Evolutionary conservation across 2,113 vertebrate species (phyloP).

Genomic region (Chaenogobius annularis): DNA sequence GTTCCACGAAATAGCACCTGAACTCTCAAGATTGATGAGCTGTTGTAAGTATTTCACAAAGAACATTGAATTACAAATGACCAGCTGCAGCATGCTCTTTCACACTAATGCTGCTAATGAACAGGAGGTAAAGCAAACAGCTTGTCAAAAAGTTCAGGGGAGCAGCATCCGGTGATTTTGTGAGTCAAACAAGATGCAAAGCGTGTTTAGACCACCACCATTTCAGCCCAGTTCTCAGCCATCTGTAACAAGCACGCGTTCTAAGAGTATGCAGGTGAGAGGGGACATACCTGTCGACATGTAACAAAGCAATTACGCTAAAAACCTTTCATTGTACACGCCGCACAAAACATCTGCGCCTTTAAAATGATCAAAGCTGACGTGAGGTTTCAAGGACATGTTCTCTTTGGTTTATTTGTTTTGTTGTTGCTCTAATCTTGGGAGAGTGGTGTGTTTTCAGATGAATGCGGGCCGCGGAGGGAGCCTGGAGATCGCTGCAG

Average conservation of each 20-base stretch:
- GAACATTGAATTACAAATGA: background rate
- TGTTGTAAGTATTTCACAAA: background rate
- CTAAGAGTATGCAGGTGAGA: background rate
- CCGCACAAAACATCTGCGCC: constrained; percentile 17
- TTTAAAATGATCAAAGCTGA: constrained; percentile 58
- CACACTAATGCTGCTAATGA: background rate
- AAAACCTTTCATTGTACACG: constrained; percentile 18
- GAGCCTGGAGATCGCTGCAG: constrained; percentile 70
- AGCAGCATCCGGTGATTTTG: constrained; percentile 3
- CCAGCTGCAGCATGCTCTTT: background rate
- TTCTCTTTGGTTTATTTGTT: constrained; percentile 73
- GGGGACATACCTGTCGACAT: constrained; percentile 20
- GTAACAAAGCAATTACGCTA: constrained; percentile 30
- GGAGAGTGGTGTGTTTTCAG: constrained; percentile 64
- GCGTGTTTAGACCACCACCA: constrained; percentile 24
- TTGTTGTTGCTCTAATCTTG: constrained; percentile 64
- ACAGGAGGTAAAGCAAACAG: background rate
- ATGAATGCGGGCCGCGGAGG: constrained; percentile 63
- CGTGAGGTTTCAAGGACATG: constrained; percentile 65
- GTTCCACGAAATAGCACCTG: background rate
- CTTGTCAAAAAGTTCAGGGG: constrained; percentile 4
- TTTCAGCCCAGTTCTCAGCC: constrained; percentile 17
- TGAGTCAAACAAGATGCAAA: constrained; percentile 26
- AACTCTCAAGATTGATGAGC: background rate
- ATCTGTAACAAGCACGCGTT: constrained; percentile 1